Evolutionary conservation across 2,888 invertebrate genomes (phyloP), one percentile per base, ranked within the genome.

Genomic region (Tachina fera): DNA sequence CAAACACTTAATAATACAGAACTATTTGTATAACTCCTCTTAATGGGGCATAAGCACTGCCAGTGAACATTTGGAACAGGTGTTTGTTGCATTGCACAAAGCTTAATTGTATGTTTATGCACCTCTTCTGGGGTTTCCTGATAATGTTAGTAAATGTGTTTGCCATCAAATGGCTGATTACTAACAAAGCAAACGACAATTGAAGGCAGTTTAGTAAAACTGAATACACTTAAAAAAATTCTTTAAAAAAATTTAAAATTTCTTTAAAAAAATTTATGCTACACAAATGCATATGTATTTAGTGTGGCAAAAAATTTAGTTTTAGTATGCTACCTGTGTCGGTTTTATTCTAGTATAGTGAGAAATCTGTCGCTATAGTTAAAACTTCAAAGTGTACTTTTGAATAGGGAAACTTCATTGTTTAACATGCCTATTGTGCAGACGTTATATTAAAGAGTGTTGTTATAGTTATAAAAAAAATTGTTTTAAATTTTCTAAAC

Each of bases 131-230:
- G 75, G 72, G 65, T 72, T 83, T 76, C 76, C 79, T 76, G 86
- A 72, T 80, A 83, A 71, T 85, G 77, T 81, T 81, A 67, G 84
- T 53, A 76, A 76, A 70, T 85, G 77, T 82, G 63, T 77, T 80
- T 78, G 74, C 86, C 72, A 60, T 58, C 1, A 63, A 80, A 71
- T 74, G 71, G 71, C 67, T 86, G 86, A 71, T 78, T 75, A 65
- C 71, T 79, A 82, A 79, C 74, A 70, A 72, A 60, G 80, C 60
- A 60, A 67, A 71, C 56, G 65, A 53, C 82, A 79, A 79, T 76
- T 53, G 75, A 11, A 58, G 16, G 63, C 43, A 56, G 39, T 60
- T n/a, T 10, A 63, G 53, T 9, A 16, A 41, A 51, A 39, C 13
- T 61, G 5, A 9, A 53, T 0, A 72, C 71, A 56, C 71, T 71